Base-by-base conservation (phyloP, 2,113 vertebrate genomes). In the Macroglossus sobrinus region DNA sequence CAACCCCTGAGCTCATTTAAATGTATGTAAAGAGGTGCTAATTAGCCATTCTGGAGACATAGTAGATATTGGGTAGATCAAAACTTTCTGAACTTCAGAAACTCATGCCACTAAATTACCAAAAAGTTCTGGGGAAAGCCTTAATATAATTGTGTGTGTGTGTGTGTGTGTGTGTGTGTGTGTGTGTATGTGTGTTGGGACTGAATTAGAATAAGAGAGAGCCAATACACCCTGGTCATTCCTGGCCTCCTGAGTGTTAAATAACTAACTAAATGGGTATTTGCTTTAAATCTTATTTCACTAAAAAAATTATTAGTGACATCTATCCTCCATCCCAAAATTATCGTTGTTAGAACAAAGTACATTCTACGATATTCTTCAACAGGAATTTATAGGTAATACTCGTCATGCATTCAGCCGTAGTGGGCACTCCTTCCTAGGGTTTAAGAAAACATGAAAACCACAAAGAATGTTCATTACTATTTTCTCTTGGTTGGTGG, bases 391-490 rank as follows among this genome's bases (percentile, higher is more conserved):
- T 40, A 4, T 50, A 90, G 38, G 64, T 64, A 63, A 57, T 30
- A 19, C 26, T 85, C 40, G 40, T 75, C 30, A 5, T 7, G 28
- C 28, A 40, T 35, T 72, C 43, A 79, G 76, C 28, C 22, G 0
- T 18, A 81, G 86, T 22, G 35, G 53, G 21, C 35, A 81, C 12
- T 71, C 66, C 84, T 82, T 88, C 78, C 26, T 28, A 81, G 81
- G 79, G 40, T 87, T 97, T 91, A 94, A 88, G 47, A 93, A 92
- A 93, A 86, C 84, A 96, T 4, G 63, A 96, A 97, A 97, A 92
- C 97, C 96, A 93, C 95, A 96, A 97, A 95, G 91, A 98, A 97
- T 94, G 95, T 91, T 90, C 71, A 45, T 74, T 93, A 93, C 93
- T 75, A 92, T 93, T 92, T 96, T 90, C 55, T 94, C 76, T 71